Percentiles rank a stretch among this genome's conserved stretches.
phyloP scores from a whole-genome alignment of 2,113 vertebrate species.

The Taurulus bubalis region DNA sequence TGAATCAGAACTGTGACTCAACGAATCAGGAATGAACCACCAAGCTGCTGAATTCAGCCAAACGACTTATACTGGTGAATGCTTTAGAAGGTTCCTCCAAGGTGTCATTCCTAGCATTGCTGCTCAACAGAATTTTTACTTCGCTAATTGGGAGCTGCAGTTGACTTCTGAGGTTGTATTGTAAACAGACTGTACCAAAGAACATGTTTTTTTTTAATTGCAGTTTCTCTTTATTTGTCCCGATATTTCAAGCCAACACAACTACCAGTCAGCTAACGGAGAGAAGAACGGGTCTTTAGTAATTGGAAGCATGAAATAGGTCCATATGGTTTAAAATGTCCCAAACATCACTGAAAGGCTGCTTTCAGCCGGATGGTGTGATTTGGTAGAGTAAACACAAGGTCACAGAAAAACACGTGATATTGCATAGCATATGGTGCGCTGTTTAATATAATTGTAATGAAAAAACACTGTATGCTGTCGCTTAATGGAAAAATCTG shows the following conservation, averaged over 20 bases:
- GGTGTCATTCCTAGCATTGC: background rate
- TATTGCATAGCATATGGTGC: constrained; percentile 25
- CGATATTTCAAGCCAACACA: background rate
- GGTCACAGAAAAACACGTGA: constrained; percentile 5
- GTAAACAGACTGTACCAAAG: background rate
- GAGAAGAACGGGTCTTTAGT: background rate
- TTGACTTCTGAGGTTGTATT: background rate
- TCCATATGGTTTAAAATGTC: background rate
- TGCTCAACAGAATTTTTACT: background rate
- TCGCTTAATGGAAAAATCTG: constrained; percentile 4
- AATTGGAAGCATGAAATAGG: background rate
- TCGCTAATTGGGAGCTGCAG: background rate
- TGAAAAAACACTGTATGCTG: background rate
- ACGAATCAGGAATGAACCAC: background rate
- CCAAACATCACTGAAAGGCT: background rate
- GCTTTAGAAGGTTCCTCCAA: background rate
- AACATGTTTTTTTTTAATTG: background rate
- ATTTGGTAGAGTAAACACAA: background rate
- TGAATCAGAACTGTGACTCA: constrained; percentile 6
- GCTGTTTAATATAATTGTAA: background rate
- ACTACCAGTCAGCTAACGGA: background rate
- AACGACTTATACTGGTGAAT: background rate
- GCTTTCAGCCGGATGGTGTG: background rate
- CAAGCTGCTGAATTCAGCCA: background rate
- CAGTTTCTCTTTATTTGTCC: background rate